Base-by-base conservation (phyloP, 2,797 vertebrate species). In the Argya squamiceps region DNA sequence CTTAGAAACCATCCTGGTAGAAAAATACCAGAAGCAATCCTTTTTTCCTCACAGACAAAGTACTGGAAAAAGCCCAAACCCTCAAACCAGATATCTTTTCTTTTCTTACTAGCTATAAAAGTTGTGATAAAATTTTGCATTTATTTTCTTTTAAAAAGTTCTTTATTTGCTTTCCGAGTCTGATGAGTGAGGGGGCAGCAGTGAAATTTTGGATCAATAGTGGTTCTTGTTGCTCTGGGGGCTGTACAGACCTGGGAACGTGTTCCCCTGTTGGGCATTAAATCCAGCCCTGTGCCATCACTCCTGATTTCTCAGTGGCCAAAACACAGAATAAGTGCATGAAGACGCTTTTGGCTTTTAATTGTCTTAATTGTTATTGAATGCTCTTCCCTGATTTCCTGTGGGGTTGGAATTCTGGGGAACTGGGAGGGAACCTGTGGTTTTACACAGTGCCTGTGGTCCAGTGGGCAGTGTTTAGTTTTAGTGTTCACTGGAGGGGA, bases 251-350 rank as follows among this genome's bases (percentile, higher is more conserved):
- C 2, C 2, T 11, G 9, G 63, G 29, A 53, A 36, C 10, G 4
- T 4, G 5, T n/a, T 37, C 8, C 17, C 4, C 5, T 74, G 18
- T 4, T 37, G 64, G 29, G 17, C 1, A 0, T n/a, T 80, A 34
- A 73, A 50, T 49, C 22, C 63, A 76, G 23, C 22, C 27, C 62
- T 71, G 16, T 64, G 58, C 65, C 41, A 24, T 29, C 27, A 5
- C 30, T 32, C 10, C 46, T 68, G 2, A 64, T 44, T 58, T 77
- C 22, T 17, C 50, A 34, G 30, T n/a, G 41, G 8, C 78, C 41
- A 24, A 41, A 65, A 50, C 44, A 19, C 24, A 63, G 39, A 65
- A 5, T 11, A 2, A 52, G 21, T 37, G 77, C 16, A 7, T 12
- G 11, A 63, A 53, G 34, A 46, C 39, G 15, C 5, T 30, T 24